phyloP scores from a whole-genome alignment of 2,888 invertebrate species.

The Meteorus cinctellus region DNA sequence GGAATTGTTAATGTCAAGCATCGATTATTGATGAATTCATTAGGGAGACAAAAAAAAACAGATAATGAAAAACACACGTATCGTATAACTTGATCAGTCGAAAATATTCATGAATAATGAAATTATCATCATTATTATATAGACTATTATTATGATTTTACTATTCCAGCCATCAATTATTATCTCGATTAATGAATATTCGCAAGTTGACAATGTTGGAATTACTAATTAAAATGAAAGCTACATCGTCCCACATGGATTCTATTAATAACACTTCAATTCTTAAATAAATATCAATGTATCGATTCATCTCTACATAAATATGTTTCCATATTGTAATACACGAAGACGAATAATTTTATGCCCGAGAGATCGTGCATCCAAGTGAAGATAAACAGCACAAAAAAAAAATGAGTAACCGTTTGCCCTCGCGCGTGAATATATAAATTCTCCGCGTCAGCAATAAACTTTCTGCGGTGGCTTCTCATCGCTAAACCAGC shows the following conservation, averaged over 20 bases:
- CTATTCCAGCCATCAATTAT: too few species aligned
- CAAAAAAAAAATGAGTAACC: conserved; percentile 35
- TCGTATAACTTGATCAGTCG: too few species aligned
- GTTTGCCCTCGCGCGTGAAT: conserved; percentile 32
- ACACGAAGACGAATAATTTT: conserved; percentile 10
- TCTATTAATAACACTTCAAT: not conserved
- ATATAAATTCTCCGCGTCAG: conserved; percentile 40
- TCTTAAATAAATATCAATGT: not conserved
- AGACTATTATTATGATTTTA: too few species aligned
- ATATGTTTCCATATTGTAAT: conserved; percentile 4
- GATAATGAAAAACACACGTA: too few species aligned
- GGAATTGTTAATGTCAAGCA: too few species aligned
- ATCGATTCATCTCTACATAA: not conserved
- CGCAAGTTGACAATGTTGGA: not conserved
- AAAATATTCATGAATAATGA: too few species aligned
- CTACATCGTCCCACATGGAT: too few species aligned
- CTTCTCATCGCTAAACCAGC: conserved; percentile 11
- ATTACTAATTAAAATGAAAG: too few species aligned
- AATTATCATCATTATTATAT: too few species aligned
- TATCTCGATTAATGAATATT: not conserved
- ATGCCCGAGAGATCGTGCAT: conserved; percentile 9
- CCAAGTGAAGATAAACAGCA: conserved; percentile 12
- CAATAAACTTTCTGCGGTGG: conserved; percentile 35
- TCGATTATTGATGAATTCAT: too few species aligned
- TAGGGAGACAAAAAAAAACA: too few species aligned